These are phyloP conservation scores for Drosophila engyochracea DNA, from an alignment of 2,888 invertebrate genomes.

Conservation along the genomic window DNA sequence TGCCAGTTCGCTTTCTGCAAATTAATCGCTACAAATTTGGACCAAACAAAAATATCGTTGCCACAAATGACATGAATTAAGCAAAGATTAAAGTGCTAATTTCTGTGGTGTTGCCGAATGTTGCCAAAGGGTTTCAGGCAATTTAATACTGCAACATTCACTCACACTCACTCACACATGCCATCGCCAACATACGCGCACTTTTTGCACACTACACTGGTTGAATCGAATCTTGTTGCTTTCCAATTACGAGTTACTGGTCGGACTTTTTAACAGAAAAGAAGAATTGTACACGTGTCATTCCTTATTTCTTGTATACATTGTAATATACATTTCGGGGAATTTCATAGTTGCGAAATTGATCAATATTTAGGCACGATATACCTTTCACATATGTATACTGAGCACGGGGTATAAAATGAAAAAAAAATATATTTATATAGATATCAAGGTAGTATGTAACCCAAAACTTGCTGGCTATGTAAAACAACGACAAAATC, in stretches of 20 bases:
- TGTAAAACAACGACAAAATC: slow-evolving; percentile 32
- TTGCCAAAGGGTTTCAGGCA: slow-evolving; percentile 63
- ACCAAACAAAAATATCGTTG: slow-evolving; percentile 48
- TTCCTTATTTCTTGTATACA: neutral
- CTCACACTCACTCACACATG: slow-evolving; percentile 6
- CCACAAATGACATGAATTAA: slow-evolving; percentile 73
- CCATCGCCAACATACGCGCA: slow-evolving; percentile 3
- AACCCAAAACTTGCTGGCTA: slow-evolving; percentile 26
- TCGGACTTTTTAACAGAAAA: slow-evolving; percentile 31
- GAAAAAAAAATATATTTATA: neutral
- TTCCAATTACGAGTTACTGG: slow-evolving; percentile 51
- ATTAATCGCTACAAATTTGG: slow-evolving; percentile 63
- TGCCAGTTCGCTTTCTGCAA: slow-evolving; percentile 30
- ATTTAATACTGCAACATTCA: slow-evolving; percentile 28
- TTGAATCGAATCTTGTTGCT: slow-evolving; percentile 29
- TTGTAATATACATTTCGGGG: neutral
- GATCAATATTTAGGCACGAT: neutral
- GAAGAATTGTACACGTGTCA: slow-evolving; percentile 10
- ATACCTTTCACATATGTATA: slow-evolving; percentile 2
- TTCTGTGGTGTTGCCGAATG: slow-evolving; percentile 39
- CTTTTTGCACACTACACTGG: neutral
- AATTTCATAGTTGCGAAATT: neutral
- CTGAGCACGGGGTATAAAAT: slow-evolving; percentile 20
- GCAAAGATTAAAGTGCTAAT: slow-evolving; percentile 71
- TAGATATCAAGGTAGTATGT: slow-evolving; percentile 18